Percentiles rank a stretch among this genome's conserved stretches.
These are phyloP conservation scores for Conchocele bisecta DNA, from an alignment of 2,888 invertebrate species.

Conservation along the genomic window DNA sequence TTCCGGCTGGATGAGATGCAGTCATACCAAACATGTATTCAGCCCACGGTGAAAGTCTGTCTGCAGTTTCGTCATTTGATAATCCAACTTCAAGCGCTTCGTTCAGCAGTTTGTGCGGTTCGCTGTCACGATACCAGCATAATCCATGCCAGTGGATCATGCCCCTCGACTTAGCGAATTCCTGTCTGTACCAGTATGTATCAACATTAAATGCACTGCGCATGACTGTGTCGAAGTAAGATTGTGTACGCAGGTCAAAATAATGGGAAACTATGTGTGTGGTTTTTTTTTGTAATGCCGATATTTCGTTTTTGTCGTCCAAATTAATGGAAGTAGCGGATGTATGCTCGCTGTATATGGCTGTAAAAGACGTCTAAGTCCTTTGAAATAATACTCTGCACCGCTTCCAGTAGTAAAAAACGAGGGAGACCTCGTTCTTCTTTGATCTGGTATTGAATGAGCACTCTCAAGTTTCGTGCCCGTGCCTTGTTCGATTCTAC, in stretches of 20 bases:
- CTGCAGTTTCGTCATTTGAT: not conserved
- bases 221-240: constrained; percentile 47
- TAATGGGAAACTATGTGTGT: too few species aligned
- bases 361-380: too few species aligned
- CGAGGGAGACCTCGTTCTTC: not conserved
- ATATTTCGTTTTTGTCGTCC: too few species aligned
- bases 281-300: too few species aligned
- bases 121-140: constrained; percentile 46
- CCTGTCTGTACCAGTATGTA: constrained; percentile 54
- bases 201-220: constrained; percentile 46
- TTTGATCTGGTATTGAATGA: constrained; percentile 3
- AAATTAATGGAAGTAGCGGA: too few species aligned
- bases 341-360: too few species aligned
- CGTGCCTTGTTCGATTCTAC: too few species aligned
- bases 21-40: constrained; percentile 14
- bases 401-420: not conserved
- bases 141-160: constrained; percentile 60
- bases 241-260: constrained; percentile 45
- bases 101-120: constrained; percentile 44
- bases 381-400: too few species aligned
- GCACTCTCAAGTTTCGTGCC: not conserved
- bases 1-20: constrained; percentile 57
- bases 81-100: constrained; percentile 32
- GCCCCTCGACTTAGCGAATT: constrained; percentile 49
- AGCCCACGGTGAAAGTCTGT: constrained; percentile 12